Percentiles rank a stretch among this genome's conserved stretches.
These are phyloP conservation scores for Odontamblyopus rebecca DNA, from an alignment of 2,797 vertebrate genomes.

Conservation along the genomic window DNA sequence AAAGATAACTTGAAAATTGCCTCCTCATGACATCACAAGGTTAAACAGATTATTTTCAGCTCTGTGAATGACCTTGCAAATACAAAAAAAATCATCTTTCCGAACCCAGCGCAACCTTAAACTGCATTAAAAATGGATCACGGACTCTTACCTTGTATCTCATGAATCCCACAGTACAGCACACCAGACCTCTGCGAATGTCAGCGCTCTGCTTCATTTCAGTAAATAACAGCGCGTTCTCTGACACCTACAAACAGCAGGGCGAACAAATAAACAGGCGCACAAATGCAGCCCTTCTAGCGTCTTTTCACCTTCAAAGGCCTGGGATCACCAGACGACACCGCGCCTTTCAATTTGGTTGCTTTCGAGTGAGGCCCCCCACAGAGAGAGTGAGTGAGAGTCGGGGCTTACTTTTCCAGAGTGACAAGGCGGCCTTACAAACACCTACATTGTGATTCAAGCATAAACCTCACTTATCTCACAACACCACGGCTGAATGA, in stretches of 20 bases:
- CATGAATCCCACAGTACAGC: not conserved
- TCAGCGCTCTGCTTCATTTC: conserved; percentile 8
- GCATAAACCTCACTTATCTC: conserved; percentile 44
- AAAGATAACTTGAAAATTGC: too few species aligned
- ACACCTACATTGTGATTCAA: conserved; percentile 57
- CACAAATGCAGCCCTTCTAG: conserved; percentile 40
- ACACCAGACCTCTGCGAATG: not conserved
- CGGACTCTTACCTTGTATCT: not conserved
- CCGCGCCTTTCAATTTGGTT: conserved; percentile 39
- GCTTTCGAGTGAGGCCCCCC: conserved; percentile 39
- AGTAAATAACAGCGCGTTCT: conserved; percentile 33
- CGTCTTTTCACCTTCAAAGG: conserved; percentile 55
- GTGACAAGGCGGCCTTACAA: conserved; percentile 49
- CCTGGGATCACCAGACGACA: conserved; percentile 41
- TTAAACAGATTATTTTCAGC: too few species aligned
- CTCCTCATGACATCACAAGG: too few species aligned
- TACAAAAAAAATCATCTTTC: too few species aligned
- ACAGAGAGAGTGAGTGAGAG: conserved; percentile 48
- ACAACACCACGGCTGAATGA: conserved; percentile 24
- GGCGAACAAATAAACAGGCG: conserved; percentile 37
- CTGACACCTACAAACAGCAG: conserved; percentile 15
- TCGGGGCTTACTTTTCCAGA: conserved; percentile 39
- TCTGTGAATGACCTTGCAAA: too few species aligned
- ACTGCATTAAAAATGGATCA: too few species aligned
- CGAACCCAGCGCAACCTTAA: too few species aligned